These are phyloP conservation scores for Clarias platycephalus DNA, from an alignment of 2,797 vertebrate species.

Conservation along the genomic window DNA sequence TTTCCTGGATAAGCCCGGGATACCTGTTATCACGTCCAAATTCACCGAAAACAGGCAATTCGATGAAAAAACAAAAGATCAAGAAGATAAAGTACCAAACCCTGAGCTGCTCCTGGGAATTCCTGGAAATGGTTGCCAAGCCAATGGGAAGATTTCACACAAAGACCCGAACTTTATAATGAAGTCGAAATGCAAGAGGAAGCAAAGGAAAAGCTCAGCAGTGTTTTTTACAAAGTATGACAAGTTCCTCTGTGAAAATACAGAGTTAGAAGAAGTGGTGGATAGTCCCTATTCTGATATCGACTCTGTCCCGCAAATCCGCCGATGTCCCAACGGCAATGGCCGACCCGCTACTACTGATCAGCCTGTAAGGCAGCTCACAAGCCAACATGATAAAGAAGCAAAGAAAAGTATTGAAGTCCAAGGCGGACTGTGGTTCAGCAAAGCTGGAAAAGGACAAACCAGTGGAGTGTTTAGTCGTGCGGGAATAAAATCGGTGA, in stretches of 20 bases:
- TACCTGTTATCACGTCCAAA: constrained; percentile 57
- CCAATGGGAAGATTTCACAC: constrained; percentile 61
- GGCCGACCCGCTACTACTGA: constrained; percentile 58
- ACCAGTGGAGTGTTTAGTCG: constrained; percentile 48
- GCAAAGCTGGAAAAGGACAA: constrained; percentile 75
- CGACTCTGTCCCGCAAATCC: constrained; percentile 77
- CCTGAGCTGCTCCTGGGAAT: constrained; percentile 40
- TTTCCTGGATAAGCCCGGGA: constrained; percentile 76
- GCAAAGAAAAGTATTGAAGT: constrained; percentile 69
- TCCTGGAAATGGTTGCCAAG: constrained; percentile 57
- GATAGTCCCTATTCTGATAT: constrained; percentile 75
- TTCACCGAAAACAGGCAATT: constrained; percentile 56
- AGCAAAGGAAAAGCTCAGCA: constrained; percentile 60
- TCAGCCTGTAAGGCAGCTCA: constrained; percentile 54
- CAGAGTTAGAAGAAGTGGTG: constrained; percentile 19
- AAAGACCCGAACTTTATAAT: constrained; percentile 67
- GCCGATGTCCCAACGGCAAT: constrained; percentile 74
- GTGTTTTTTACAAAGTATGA: constrained; percentile 55
- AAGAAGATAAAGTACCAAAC: constrained; percentile 56
- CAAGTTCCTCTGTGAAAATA: constrained; percentile 56
- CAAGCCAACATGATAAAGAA: constrained; percentile 62
- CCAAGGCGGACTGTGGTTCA: constrained; percentile 78
- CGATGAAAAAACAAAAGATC: constrained; percentile 60
- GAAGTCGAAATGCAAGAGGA: constrained; percentile 68
- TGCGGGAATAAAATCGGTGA: constrained; percentile 65